These are phyloP conservation scores for Brenthis ino DNA, from an alignment of 2,888 invertebrate species.

Conservation along the genomic window DNA sequence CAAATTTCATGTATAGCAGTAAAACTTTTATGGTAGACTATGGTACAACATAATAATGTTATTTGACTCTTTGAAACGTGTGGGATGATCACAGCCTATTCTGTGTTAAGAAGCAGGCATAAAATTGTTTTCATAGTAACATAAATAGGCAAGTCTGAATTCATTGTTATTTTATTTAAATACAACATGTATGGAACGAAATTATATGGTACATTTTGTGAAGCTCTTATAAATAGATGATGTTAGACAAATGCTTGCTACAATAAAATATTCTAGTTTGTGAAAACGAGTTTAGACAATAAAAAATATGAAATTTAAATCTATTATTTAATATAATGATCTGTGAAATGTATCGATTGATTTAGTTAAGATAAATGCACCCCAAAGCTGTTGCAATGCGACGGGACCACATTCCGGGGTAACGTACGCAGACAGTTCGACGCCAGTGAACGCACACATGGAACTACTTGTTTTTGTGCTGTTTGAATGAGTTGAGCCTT, in stretches of 20 bases:
- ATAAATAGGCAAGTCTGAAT: slow-evolving; percentile 40
- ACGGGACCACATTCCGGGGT: slow-evolving; percentile 57
- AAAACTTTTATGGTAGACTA: slow-evolving; percentile 44
- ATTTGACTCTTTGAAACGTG: slow-evolving; percentile 67
- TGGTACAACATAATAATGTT: slow-evolving; percentile 73
- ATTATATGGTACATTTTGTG: slow-evolving; percentile 31
- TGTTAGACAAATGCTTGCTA: neutral
- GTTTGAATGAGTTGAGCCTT: slow-evolving; percentile 12
- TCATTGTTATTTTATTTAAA: slow-evolving; percentile 41
- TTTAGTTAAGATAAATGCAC: slow-evolving; percentile 6
- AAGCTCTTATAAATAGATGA: slow-evolving; percentile 20
- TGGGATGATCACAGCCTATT: slow-evolving; percentile 75
- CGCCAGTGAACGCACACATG: slow-evolving; percentile 53
- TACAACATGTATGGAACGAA: slow-evolving; percentile 29
- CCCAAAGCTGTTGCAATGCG: slow-evolving; percentile 28
- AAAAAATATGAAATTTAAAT: neutral
- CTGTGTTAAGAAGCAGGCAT: slow-evolving; percentile 67
- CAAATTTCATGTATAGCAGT: slow-evolving; percentile 21
- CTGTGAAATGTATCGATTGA: slow-evolving; percentile 11
- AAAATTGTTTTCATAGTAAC: slow-evolving; percentile 52
- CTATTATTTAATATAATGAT: slow-evolving; percentile 5
- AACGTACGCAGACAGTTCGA: slow-evolving; percentile 59
- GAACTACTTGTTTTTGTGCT: slow-evolving; percentile 2
- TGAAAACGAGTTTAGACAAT: neutral
- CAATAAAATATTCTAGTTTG: neutral